Percentiles rank a stretch among this genome's conserved stretches.
These are phyloP conservation scores for Chironex yamaguchii DNA, from an alignment of 30 jellyfish, hydroid and myxozoan species.

Conservation along the genomic window DNA sequence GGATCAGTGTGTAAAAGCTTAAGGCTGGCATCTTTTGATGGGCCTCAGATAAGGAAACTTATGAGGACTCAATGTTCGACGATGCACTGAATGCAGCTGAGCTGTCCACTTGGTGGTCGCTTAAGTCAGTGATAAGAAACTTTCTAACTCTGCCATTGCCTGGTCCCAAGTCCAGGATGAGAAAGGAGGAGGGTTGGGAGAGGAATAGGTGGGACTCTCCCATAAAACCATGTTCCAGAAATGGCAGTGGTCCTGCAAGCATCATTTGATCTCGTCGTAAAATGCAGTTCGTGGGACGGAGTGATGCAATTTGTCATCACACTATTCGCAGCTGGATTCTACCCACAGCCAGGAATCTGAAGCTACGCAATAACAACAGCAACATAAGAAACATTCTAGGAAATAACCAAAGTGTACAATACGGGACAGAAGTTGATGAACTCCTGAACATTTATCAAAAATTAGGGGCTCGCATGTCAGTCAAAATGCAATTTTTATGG, in stretches of 20 bases:
- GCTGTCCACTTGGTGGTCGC: background rate
- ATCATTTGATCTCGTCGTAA: no score
- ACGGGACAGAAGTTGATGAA: background rate
- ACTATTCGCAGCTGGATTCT: no score
- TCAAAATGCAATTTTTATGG: background rate
- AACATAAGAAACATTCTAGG: background rate
- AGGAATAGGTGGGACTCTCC: no score
- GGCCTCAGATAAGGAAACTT: background rate
- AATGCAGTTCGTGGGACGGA: no score
- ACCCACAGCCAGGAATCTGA: no score
- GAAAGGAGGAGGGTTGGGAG: no score
- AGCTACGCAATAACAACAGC: no score
- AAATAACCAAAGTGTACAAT: background rate
- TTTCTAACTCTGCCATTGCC: no score
- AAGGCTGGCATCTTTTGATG: background rate
- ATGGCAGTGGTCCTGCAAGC: no score
- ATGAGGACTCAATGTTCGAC: background rate
- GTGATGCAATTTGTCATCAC: no score
- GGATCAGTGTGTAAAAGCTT: background rate
- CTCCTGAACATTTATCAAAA: background rate
- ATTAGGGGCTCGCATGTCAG: background rate
- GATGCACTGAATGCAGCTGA: background rate
- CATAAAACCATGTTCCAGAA: no score
- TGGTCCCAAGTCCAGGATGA: no score
- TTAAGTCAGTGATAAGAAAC: background rate